Percentiles rank a stretch among this genome's conserved stretches.
phyloP scores from a whole-genome alignment of 2,797 vertebrate species.

The Diceros bicornis region DNA sequence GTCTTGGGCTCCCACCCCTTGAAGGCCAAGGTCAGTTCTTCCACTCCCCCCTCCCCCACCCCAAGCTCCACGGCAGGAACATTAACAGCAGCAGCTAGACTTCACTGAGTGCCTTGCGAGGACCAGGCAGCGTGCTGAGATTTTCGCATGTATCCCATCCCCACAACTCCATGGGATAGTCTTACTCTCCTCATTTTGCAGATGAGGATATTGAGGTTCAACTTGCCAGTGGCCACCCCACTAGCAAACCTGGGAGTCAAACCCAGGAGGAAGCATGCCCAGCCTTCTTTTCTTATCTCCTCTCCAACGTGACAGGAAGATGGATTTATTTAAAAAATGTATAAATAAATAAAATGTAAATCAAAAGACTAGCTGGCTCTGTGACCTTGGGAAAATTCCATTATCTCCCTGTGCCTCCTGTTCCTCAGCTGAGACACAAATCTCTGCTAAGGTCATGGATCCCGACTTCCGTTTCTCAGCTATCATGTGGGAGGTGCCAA shows the following conservation, averaged over 20 bases:
- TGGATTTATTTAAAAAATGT: no score
- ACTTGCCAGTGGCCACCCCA: not conserved
- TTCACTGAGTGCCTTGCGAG: not conserved
- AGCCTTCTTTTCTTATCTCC: not conserved
- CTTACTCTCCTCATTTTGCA: not conserved
- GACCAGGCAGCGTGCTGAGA: not conserved
- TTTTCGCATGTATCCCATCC: not conserved
- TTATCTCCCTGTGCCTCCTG: not conserved
- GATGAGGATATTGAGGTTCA: not conserved
- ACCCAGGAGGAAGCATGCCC: not conserved
- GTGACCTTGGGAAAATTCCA: not conserved
- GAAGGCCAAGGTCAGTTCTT: not conserved
- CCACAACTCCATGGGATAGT: not conserved
- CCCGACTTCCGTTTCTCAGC: not conserved
- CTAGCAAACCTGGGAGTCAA: not conserved
- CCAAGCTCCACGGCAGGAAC: not conserved
- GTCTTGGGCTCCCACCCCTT: not conserved
- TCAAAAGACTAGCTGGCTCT: not conserved
- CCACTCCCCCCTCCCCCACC: no score
- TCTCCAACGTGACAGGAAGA: slow-evolving; percentile 22
- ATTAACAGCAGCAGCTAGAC: not conserved
- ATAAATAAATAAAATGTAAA: not conserved
- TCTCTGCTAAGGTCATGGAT: not conserved
- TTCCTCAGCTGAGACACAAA: not conserved
- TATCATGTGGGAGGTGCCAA: not conserved